Evolutionary conservation across 2,113 vertebrate species (phyloP).

Genomic region (Xenotilapia flavipinnis): DNA sequence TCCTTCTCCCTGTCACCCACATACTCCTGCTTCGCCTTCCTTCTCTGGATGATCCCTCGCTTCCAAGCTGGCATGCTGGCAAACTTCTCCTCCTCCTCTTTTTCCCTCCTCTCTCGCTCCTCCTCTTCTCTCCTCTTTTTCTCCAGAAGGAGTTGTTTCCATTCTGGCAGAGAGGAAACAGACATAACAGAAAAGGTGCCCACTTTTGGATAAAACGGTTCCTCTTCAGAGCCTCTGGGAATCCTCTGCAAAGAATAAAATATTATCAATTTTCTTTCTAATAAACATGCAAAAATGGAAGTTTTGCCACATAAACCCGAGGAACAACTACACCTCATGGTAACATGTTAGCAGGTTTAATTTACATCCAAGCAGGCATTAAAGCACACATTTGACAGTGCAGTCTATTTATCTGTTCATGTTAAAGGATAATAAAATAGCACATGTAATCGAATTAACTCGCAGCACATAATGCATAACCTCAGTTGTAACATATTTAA

Average conservation of each 20-base stretch:
- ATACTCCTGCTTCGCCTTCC: constrained; percentile 74
- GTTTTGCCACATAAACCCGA: background rate
- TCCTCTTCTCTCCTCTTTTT: constrained; percentile 81
- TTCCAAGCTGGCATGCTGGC: constrained; percentile 88
- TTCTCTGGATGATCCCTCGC: constrained; percentile 80
- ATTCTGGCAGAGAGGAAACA: constrained; percentile 78
- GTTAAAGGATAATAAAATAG: background rate
- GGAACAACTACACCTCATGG: background rate
- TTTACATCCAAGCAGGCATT: background rate
- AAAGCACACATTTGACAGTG: background rate
- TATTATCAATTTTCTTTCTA: background rate
- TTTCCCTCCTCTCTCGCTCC: constrained; percentile 71
- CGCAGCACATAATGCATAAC: background rate
- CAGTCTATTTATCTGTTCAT: background rate
- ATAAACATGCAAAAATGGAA: background rate
- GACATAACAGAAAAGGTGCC: constrained; percentile 57
- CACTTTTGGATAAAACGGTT: background rate
- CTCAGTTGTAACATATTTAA: background rate
- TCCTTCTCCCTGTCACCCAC: constrained; percentile 51
- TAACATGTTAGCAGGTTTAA: background rate
- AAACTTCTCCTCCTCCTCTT: constrained; percentile 77
- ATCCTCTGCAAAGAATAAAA: background rate
- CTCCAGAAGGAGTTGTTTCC: constrained; percentile 85
- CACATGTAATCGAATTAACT: background rate
- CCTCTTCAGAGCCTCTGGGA: background rate